Evolutionary conservation across 1,140 invertebrate genomes (phyloP).

Genomic region (Chrysopa pallens): DNA sequence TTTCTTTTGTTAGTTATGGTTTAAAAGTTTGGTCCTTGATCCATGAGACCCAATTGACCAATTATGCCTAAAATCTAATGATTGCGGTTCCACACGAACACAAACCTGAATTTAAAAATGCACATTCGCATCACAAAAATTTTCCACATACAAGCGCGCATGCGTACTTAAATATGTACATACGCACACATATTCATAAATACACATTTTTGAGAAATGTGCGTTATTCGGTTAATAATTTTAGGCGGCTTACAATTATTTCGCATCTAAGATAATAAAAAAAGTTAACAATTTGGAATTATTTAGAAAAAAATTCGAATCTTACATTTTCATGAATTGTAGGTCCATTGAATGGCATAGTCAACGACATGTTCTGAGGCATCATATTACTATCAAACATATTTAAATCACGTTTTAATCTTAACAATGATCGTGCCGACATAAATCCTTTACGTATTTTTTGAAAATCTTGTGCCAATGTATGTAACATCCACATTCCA

Average conservation of each 20-base stretch:
- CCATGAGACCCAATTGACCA: too few relatives aligned
- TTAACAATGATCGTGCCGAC: not conserved
- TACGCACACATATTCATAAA: not conserved
- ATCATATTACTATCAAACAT: too few relatives aligned
- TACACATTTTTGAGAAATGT: not conserved
- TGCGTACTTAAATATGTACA: not conserved
- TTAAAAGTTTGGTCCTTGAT: too few relatives aligned
- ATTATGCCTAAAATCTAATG: too few relatives aligned
- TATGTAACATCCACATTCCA: slow-evolving; percentile 16
- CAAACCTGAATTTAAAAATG: not conserved
- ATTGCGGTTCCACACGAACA: too few relatives aligned
- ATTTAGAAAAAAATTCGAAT: not conserved
- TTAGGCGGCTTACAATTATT: not conserved
- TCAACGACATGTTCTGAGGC: too few relatives aligned
- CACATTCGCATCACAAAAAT: not conserved
- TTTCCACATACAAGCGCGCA: not conserved
- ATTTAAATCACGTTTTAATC: too few relatives aligned
- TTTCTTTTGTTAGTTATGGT: too few relatives aligned
- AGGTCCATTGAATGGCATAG: too few relatives aligned
- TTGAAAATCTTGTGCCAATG: slow-evolving; percentile 13
- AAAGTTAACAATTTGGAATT: not conserved
- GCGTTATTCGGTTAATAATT: not conserved
- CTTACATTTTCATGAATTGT: too few relatives aligned
- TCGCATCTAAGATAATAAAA: not conserved
- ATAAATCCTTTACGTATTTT: slow-evolving; percentile 5